These are phyloP conservation scores for Cryptophagus acutangulus DNA, from an alignment of 2,888 invertebrate species.

Conservation along the genomic window DNA sequence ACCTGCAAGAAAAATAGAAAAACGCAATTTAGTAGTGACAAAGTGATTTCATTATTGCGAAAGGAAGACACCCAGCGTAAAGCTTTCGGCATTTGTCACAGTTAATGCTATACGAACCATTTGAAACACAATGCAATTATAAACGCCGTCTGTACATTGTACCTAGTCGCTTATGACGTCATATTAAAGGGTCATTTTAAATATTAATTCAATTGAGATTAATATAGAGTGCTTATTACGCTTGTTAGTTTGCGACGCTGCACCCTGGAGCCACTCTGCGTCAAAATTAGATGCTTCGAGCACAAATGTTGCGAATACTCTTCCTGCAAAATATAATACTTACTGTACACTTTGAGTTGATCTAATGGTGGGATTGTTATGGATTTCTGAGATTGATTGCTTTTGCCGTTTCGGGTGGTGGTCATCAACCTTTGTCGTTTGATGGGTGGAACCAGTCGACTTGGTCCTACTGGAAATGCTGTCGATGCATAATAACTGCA, in stretches of 20 bases:
- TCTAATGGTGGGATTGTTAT: constrained; percentile 49
- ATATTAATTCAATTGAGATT: constrained; percentile 42
- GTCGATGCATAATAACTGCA: constrained; percentile 61
- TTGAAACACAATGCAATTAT: constrained; percentile 29
- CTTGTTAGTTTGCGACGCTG: constrained; percentile 27
- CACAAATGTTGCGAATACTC: too few species aligned
- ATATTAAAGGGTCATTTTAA: constrained; percentile 35
- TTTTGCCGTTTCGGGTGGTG: constrained; percentile 46
- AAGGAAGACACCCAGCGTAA: too few species aligned
- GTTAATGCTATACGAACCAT: constrained; percentile 27
- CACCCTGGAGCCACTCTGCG: constrained; percentile 12
- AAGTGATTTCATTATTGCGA: too few species aligned
- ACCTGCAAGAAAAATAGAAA: constrained; percentile 49
- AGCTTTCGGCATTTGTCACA: constrained; percentile 26
- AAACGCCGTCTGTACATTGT: constrained; percentile 25
- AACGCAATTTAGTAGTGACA: background rate
- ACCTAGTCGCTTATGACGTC: constrained; percentile 28
- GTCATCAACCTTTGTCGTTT: constrained; percentile 59
- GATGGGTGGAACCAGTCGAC: constrained; percentile 57
- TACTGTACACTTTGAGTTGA: constrained; percentile 63
- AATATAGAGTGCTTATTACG: constrained; percentile 43
- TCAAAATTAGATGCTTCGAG: constrained; percentile 11
- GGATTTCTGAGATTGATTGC: constrained; percentile 44
- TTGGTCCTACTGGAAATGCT: constrained; percentile 51
- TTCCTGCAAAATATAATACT: too few species aligned